These are phyloP conservation scores for Mobula birostris DNA, from an alignment of 2,113 vertebrate genomes.

Conservation along the genomic window DNA sequence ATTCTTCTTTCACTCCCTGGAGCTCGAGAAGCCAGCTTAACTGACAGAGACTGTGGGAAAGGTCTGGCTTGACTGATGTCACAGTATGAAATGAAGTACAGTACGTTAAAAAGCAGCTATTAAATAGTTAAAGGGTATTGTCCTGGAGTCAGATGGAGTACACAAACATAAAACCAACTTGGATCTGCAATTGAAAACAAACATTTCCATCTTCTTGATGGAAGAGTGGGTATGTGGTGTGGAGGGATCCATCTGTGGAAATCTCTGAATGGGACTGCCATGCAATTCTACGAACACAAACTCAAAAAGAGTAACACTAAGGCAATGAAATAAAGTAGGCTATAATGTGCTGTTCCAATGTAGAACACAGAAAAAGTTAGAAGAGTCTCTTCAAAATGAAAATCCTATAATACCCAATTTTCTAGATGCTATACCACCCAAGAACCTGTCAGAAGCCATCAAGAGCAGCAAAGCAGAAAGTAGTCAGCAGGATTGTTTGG, in stretches of 20 bases:
- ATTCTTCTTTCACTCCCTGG: neutral
- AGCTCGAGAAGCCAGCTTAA: neutral
- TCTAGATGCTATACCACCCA: neutral
- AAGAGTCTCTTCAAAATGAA: neutral
- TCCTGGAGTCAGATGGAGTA: neutral
- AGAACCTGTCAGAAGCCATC: neutral
- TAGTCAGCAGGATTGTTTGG: neutral
- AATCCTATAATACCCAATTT: neutral
- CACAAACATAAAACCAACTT: neutral
- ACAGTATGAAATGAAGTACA: neutral
- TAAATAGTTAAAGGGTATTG: neutral
- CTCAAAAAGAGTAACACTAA: neutral
- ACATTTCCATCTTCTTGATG: neutral
- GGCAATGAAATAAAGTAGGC: neutral
- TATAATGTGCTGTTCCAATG: neutral
- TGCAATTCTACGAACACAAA: neutral
- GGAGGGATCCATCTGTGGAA: neutral
- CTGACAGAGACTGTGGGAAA: neutral
- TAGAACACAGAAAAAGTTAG: neutral
- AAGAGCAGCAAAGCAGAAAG: neutral
- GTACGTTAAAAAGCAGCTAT: neutral
- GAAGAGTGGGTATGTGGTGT: neutral
- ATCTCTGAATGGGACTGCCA: neutral
- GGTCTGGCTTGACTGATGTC: neutral
- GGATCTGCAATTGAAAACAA: neutral